phyloP scores from a whole-genome alignment of 2,888 invertebrate species.

The Pantelozetes paolii region DNA sequence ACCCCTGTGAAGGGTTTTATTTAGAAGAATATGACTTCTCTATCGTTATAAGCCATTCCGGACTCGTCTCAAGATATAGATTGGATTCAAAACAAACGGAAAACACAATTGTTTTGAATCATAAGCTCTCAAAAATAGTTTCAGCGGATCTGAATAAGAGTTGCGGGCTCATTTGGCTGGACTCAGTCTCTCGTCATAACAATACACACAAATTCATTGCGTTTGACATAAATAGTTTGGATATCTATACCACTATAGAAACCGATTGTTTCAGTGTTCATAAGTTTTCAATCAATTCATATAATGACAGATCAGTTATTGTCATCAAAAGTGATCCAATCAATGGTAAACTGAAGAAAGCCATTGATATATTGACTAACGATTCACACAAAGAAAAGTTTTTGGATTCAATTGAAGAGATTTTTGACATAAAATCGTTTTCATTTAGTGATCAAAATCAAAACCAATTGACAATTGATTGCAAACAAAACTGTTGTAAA shows the following conservation, averaged over 20 bases:
- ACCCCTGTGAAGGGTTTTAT: conserved; percentile 8
- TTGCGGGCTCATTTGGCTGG: conserved; percentile 8
- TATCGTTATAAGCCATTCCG: background rate
- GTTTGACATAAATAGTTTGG: conserved; percentile 10
- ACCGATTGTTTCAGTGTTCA: conserved; percentile 31
- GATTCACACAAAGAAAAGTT: conserved; percentile 7
- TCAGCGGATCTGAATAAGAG: conserved; percentile 1
- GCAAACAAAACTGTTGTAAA: background rate
- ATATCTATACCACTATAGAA: conserved; percentile 19
- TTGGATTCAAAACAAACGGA: background rate
- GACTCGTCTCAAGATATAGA: conserved; percentile 12
- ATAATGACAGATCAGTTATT: background rate
- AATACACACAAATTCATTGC: conserved; percentile 27
- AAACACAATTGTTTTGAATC: background rate
- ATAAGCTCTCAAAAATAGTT: conserved; percentile 12
- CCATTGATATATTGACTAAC: conserved; percentile 1
- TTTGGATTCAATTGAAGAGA: background rate
- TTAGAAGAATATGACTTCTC: background rate
- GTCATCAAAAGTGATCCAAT: conserved; percentile 22
- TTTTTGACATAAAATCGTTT: conserved; percentile 20
- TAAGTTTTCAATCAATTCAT: background rate
- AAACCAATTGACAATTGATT: too few relatives aligned
- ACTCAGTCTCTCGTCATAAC: background rate
- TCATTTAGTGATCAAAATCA: background rate
- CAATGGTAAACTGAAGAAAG: conserved; percentile 22